Evolutionary conservation across 2,797 vertebrate genomes (phyloP).

Genomic region (Tokudaia tokunoshimensis): DNA sequence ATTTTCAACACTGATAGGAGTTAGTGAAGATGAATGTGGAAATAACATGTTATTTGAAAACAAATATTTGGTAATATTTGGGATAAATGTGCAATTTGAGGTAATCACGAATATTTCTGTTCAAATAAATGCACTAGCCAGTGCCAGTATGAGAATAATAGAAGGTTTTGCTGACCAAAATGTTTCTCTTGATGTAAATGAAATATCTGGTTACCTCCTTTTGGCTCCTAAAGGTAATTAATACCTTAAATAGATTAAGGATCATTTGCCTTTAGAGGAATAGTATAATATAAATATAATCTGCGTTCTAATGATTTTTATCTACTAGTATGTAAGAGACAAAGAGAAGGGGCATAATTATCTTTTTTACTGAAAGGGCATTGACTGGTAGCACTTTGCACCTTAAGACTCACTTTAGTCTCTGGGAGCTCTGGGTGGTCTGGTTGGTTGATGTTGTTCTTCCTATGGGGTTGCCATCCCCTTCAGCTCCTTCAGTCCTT

Average conservation of each 20-base stretch:
- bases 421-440: not conserved
- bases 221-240: not conserved
- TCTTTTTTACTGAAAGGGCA: not conserved
- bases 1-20: conserved; percentile 72
- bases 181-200: not conserved
- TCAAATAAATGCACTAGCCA: not conserved
- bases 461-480: not conserved
- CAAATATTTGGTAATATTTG: not conserved
- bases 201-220: not conserved
- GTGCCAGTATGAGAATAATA: not conserved
- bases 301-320: not conserved
- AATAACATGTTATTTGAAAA: conserved; percentile 77
- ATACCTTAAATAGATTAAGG: not conserved
- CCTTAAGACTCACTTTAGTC: not conserved
- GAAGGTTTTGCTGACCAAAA: not conserved
- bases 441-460: not conserved
- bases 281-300: not conserved
- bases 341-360: not conserved
- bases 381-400: not conserved
- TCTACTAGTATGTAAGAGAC: not conserved
- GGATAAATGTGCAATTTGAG: conserved; percentile 70
- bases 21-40: conserved; percentile 74
- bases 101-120: conserved; percentile 55
- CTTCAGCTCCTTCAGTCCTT: not conserved
- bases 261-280: not conserved